Base-by-base conservation (phyloP, 2,888 invertebrate species). In the Chaetogeoica ovagalla region DNA sequence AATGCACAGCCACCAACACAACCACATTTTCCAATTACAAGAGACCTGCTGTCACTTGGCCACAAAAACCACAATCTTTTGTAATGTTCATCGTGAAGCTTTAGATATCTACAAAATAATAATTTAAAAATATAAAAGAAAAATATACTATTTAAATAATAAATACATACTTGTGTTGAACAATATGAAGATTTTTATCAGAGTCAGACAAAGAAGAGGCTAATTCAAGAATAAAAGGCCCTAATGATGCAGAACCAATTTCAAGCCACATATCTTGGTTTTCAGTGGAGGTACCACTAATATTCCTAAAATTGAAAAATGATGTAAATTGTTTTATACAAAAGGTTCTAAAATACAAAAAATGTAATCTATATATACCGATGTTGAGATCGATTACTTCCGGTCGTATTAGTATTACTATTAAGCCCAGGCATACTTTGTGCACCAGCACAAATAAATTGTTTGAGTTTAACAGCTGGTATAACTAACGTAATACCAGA, bases 1-100 rank as follows among this genome's bases (percentile, higher is more conserved):
- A 99, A 99, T 17, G 90, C 89, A 85, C 97, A 97, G 0, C 97
- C 97, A 4, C 98, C 98, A 52, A 94, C 93, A 86, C 98, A 99
- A 0, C 98, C 98, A 86, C 98, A 99, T 84, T 93, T 94, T 48
- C 87, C 87, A 83, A 93, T 93, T 39, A 87, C 86, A 30, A 85
- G 83, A 0, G 90, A 88, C 81, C 89, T 88, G 83, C 91, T 91
- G 3, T 90, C 89, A 30, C 85, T 85, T 0, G 94, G 91, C 98
- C 98, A 98, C 43, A 99, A 87, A 86, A 99, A 98, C 95, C 96
- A 97, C 57, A 99, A 88, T 81, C 97, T 90, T 85, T 94, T 94
- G 0, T 91, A 91, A 83, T 92, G 90, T 37, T 91, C 91, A 87
- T 99, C 98, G 84, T 95, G 94, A 70, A 91, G 89, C 85, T 91